phyloP scores from a whole-genome alignment of 37 sponge, comb jelly and placozoan genomes.

The Spongia lamella region DNA sequence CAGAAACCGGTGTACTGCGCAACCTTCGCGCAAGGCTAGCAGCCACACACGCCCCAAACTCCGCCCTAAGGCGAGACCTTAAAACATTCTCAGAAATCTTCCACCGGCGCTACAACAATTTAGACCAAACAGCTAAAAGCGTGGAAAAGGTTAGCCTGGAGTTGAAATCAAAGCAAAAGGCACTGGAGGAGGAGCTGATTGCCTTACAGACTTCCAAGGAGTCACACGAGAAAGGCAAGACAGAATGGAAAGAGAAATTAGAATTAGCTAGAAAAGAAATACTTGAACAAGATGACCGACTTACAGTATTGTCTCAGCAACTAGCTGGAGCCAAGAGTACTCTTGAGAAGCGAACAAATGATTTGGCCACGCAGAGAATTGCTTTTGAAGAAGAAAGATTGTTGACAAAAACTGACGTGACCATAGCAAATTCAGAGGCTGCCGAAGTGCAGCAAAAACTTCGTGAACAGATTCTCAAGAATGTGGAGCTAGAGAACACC shows the following conservation, averaged over 20 bases:
- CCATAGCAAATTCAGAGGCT: slow-evolving; percentile 62
- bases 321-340: slow-evolving; percentile 70
- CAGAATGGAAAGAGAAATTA: slow-evolving; percentile 67
- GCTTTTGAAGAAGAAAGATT: slow-evolving; percentile 86
- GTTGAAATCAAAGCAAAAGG: slow-evolving; percentile 39
- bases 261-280: slow-evolving; percentile 60
- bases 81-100: slow-evolving; percentile 50
- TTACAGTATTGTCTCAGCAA: slow-evolving; percentile 66
- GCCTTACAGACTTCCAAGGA: not conserved
- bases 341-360: slow-evolving; percentile 54
- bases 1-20: slow-evolving; percentile 34
- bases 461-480: slow-evolving; percentile 55
- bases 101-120: slow-evolving; percentile 51
- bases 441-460: slow-evolving; percentile 56
- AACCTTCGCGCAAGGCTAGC: slow-evolving; percentile 78
- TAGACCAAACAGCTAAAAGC: slow-evolving; percentile 21
- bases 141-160: slow-evolving; percentile 30
- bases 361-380: slow-evolving; percentile 68
- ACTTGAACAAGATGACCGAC: slow-evolving; percentile 74
- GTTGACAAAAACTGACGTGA: not conserved
- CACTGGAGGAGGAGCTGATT: slow-evolving; percentile 33
- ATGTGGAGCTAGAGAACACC: slow-evolving; percentile 70
- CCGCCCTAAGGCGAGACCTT: slow-evolving; percentile 65
- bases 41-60: slow-evolving; percentile 78
- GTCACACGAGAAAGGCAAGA: slow-evolving; percentile 49